These are phyloP conservation scores for Aulostomus chinensis DNA, from an alignment of 2,797 vertebrate species.

Conservation along the genomic window DNA sequence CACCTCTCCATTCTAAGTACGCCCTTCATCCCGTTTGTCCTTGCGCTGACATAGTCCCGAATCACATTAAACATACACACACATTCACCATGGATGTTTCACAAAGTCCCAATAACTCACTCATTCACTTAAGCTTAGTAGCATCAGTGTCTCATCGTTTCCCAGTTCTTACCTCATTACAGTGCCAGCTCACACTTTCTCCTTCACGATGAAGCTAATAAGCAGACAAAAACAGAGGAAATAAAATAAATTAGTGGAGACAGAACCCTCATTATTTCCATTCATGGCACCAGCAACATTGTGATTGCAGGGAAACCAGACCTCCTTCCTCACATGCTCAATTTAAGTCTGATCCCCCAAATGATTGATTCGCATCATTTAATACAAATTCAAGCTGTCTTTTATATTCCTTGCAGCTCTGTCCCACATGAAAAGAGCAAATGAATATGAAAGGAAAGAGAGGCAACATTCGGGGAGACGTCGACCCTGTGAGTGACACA, in stretches of 20 bases:
- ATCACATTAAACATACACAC: constrained; percentile 48
- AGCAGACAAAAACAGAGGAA: constrained; percentile 48
- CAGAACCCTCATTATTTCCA: constrained; percentile 50
- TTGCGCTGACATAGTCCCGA: constrained; percentile 52
- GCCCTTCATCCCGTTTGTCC: constrained; percentile 65
- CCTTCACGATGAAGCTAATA: constrained; percentile 39
- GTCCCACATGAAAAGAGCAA: constrained; percentile 32
- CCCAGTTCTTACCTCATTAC: constrained; percentile 23
- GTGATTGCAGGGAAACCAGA: constrained; percentile 26
- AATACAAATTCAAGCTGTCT: constrained; percentile 19
- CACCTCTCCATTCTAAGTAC: constrained; percentile 64
- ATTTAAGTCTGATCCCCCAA: constrained; percentile 32
- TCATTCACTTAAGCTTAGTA: constrained; percentile 18
- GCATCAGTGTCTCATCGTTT: constrained; percentile 24
- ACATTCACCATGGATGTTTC: constrained; percentile 1
- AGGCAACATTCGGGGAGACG: constrained; percentile 15
- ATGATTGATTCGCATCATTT: constrained; percentile 44
- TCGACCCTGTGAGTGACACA: constrained; percentile 29
- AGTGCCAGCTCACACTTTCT: not conserved
- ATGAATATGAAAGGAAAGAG: constrained; percentile 34
- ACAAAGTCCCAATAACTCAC: constrained; percentile 29
- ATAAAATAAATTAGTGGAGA: constrained; percentile 37
- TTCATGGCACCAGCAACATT: constrained; percentile 28
- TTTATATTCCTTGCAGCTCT: constrained; percentile 38
- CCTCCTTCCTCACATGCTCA: constrained; percentile 24